phyloP scores from a whole-genome alignment of 2,797 vertebrate species.

The Hydrolagus colliei region DNA sequence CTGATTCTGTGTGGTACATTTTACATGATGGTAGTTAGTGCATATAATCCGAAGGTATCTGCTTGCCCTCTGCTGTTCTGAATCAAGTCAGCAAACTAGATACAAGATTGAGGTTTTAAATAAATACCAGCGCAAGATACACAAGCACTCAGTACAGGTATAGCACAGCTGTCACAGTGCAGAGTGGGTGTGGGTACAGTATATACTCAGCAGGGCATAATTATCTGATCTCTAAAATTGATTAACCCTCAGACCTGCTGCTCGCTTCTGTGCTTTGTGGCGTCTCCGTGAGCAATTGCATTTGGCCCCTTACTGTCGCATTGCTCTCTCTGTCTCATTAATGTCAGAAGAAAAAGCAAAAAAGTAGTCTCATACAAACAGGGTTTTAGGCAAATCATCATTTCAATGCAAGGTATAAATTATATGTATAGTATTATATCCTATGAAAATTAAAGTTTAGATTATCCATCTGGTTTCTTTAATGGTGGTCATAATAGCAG shows the following conservation, averaged over 20 bases:
- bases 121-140: neutral
- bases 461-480: neutral
- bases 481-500: too few relatives aligned
- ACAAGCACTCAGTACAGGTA: neutral
- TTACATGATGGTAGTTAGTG: neutral
- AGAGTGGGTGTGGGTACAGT: too few relatives aligned
- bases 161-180: neutral
- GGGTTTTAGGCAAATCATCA: too few relatives aligned
- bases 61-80: neutral
- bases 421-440: neutral
- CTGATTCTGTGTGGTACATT: neutral
- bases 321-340: neutral
- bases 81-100: neutral
- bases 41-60: neutral
- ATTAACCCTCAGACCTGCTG: too few relatives aligned
- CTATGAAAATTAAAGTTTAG: slow-evolving; percentile 20
- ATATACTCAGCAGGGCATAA: neutral
- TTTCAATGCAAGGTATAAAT: neutral
- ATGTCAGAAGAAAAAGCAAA: neutral
- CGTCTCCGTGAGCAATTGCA: neutral
- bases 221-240: neutral
- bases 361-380: neutral
- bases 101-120: neutral
- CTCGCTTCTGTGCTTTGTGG: neutral
- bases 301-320: neutral